Conservation (phyloP, 2,888 invertebrate species). For the Spicauda simplicius region DNA sequence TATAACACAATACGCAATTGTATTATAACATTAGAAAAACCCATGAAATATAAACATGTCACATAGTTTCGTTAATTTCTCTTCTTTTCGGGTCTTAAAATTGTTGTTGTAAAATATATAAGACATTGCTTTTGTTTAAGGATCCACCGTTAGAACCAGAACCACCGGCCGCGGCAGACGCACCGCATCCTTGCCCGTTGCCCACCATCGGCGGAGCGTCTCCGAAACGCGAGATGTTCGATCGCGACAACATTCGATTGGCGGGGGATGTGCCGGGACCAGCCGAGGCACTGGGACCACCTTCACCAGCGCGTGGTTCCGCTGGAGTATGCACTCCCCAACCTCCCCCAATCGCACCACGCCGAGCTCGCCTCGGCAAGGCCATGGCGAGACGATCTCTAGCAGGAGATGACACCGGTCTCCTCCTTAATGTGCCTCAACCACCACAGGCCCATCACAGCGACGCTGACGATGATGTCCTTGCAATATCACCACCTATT, state of each 20-base stretch:
- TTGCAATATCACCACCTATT: conserved; percentile 76
- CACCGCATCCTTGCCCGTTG: conserved; percentile 69
- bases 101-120: too few species aligned
- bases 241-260: conserved; percentile 69
- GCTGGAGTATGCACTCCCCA: conserved; percentile 87
- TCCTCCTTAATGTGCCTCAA: conserved; percentile 66
- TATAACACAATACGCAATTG: too few species aligned
- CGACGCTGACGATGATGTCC: conserved; percentile 80
- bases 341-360: conserved; percentile 76
- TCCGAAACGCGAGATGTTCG: conserved; percentile 73
- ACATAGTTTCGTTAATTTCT: too few species aligned
- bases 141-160: conserved; percentile 71
- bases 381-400: conserved; percentile 88
- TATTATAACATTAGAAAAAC: too few species aligned
- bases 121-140: conserved; percentile 48
- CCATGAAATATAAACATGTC: too few species aligned
- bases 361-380: conserved; percentile 82
- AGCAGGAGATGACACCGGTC: conserved; percentile 81
- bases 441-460: conserved; percentile 66
- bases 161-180: conserved; percentile 71
- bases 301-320: conserved; percentile 88
- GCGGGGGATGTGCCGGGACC: conserved; percentile 66
- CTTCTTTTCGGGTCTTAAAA: too few species aligned
- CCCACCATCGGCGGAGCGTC: conserved; percentile 77
- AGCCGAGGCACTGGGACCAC: conserved; percentile 76